These are phyloP conservation scores for Corvus hawaiiensis DNA, from an alignment of 2,113 vertebrate genomes.

Conservation along the genomic window DNA sequence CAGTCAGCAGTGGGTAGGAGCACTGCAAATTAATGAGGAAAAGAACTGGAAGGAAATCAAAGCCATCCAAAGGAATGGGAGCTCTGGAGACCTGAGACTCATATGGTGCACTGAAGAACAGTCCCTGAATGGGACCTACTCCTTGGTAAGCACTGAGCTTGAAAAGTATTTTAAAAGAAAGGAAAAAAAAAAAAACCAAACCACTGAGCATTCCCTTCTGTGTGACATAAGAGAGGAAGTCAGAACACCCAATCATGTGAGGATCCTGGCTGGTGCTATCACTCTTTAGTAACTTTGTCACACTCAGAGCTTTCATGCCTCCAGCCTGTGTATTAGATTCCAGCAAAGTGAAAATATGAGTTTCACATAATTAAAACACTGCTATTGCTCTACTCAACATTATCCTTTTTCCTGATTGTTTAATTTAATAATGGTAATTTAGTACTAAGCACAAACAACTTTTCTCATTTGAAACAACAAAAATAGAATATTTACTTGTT, in stretches of 20 bases:
- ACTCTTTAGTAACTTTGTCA: background rate
- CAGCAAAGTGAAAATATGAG: background rate
- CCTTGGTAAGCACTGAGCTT: background rate
- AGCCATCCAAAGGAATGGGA: background rate
- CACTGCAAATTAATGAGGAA: background rate
- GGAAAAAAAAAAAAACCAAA: background rate
- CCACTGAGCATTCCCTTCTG: background rate
- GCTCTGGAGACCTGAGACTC: background rate
- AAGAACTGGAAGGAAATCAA: background rate
- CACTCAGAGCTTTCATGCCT: background rate
- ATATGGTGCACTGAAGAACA: background rate
- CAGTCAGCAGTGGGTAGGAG: background rate
- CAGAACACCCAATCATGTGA: background rate
- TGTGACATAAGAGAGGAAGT: background rate
- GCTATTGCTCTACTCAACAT: background rate
- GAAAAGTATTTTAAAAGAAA: background rate
- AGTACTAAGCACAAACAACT: background rate
- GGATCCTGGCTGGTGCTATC: background rate
- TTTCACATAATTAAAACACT: background rate
- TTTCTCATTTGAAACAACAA: background rate
- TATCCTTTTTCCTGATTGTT: background rate
- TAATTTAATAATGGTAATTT: background rate
- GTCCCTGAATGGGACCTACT: background rate
- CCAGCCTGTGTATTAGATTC: background rate
- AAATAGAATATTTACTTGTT: background rate